phyloP scores from a whole-genome alignment of 2,113 vertebrate species.

The Choloepus hoffmanni region DNA sequence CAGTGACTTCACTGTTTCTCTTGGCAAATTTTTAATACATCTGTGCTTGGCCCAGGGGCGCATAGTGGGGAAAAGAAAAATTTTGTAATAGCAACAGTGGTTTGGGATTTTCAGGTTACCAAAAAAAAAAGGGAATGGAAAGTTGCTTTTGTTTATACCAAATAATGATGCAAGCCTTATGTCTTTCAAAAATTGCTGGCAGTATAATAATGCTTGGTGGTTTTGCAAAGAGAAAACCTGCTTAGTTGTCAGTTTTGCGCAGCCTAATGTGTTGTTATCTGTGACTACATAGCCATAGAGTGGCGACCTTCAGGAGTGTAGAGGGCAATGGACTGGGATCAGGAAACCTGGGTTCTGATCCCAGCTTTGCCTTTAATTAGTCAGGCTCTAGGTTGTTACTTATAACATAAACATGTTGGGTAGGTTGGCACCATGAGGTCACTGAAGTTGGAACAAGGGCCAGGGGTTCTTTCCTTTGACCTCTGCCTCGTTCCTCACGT shows the following conservation, averaged over 20 bases:
- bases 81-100: constrained; percentile 51
- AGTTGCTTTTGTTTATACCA: constrained; percentile 70
- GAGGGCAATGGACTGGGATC: neutral
- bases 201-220: neutral
- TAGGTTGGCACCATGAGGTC: neutral
- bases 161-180: constrained; percentile 33
- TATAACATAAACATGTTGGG: constrained; percentile 12
- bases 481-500: neutral
- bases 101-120: constrained; percentile 61
- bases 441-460: constrained; percentile 40
- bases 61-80: constrained; percentile 66
- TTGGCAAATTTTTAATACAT: constrained; percentile 77
- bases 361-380: constrained; percentile 54
- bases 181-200: constrained; percentile 28
- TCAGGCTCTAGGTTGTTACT: neutral
- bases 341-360: constrained; percentile 60
- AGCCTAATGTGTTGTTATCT: neutral
- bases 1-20: constrained; percentile 82
- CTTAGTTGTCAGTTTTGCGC: constrained; percentile 33
- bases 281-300: neutral
- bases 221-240: constrained; percentile 43
- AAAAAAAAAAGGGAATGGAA: neutral
- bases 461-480: constrained; percentile 56
- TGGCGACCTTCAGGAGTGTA: neutral
- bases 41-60: constrained; percentile 61